Base-by-base conservation (phyloP, 2,113 vertebrate species). In the Mionectes macconnelli region DNA sequence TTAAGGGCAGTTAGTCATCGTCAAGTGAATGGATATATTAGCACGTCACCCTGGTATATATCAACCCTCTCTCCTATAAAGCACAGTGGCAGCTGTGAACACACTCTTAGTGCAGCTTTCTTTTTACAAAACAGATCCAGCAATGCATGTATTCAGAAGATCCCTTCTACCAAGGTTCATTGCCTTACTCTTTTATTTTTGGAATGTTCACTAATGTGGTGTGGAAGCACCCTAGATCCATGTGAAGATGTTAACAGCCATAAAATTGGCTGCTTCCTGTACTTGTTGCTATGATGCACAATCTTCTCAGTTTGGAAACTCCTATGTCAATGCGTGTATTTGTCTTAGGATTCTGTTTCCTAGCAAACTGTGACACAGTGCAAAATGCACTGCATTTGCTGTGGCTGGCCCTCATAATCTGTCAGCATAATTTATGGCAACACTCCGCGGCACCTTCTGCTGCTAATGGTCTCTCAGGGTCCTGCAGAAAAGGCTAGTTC, bases 331-430 rank as follows among this genome's bases (percentile, higher is more conserved):
- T 91, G 56, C 0, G 0, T 76, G 30, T 86, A 75, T 92, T 93
- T 88, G 47, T 92, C 31, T 90, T 81, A 57, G 69, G 72, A 88
- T 88, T 47, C 64, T 84, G 82, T 94, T 95, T 93, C 90, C 86
- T 80, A 76, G 70, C 35, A 67, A 93, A 59, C 50, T 5, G 3
- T 5, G 21, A 17, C 2, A 10, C 17, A 27, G 45, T 42, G 74
- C 57, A 80, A 59, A 56, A 70, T 44, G 56, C 56, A n/a, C 69
- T 56, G 85, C 79, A 37, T 76, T 88, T 93, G 31, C 78, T 49
- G 33, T 83, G 70, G 60, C 70, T 44, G 57, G 63, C 44, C 84
- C 62, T 74, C 25, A 4, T 53, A 60, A 53, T 79, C 69, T 64
- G 88, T 70, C 76, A 37, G 21, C 19, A 14, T 59, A 78, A 92